phyloP scores from a whole-genome alignment of 2,888 invertebrate genomes.

The Panorpa germanica region DNA sequence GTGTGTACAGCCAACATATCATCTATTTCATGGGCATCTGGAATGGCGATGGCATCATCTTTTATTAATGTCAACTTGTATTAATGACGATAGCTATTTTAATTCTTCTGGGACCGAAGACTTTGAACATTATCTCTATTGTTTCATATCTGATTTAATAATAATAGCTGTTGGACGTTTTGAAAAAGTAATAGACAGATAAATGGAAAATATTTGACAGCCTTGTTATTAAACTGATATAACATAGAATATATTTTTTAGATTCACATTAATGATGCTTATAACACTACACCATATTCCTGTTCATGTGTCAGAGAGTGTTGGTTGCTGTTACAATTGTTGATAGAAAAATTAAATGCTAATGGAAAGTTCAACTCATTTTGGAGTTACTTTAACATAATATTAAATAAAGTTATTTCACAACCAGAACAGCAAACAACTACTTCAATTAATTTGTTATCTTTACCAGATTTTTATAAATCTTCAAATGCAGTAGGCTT shows the following conservation, averaged over 20 bases:
- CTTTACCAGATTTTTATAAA: background rate
- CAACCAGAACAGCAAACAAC: constrained; percentile 16
- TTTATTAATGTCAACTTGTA: constrained; percentile 16
- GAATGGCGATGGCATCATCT: constrained; percentile 23
- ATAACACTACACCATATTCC: constrained; percentile 28
- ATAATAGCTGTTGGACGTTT: constrained; percentile 15
- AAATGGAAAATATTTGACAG: constrained; percentile 8
- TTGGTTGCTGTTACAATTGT: constrained; percentile 31
- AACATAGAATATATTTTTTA: constrained; percentile 16
- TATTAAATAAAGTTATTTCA: constrained; percentile 18
- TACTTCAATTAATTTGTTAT: constrained; percentile 9
- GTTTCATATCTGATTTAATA: constrained; percentile 21
- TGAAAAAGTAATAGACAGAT: constrained; percentile 3
- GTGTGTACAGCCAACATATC: too few relatives aligned
- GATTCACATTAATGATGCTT: constrained; percentile 24
- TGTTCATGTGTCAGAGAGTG: constrained; percentile 36
- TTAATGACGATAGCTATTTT: constrained; percentile 16
- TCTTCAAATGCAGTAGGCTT: background rate
- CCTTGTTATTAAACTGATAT: constrained; percentile 17
- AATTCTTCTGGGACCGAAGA: constrained; percentile 9
- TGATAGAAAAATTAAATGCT: constrained; percentile 21
- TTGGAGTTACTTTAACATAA: constrained; percentile 26
- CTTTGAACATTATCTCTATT: constrained; percentile 13
- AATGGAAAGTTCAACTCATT: constrained; percentile 20
- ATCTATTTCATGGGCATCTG: constrained; percentile 20